Evolutionary conservation across 2,797 vertebrate genomes (phyloP).

Genomic region (Syngnathus rostellatus): DNA sequence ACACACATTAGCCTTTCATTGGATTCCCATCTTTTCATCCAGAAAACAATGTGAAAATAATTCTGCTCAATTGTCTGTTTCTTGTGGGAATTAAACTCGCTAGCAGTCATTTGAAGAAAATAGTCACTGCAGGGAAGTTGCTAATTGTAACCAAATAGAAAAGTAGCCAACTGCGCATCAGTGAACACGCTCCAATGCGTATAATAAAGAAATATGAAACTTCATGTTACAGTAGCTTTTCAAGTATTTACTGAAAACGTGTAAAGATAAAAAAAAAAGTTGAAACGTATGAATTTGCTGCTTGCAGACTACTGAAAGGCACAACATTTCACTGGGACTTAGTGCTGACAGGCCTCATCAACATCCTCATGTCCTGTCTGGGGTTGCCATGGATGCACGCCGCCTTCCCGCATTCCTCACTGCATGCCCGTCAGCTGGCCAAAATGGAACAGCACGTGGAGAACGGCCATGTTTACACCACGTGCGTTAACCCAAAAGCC

Average conservation of each 20-base stretch:
- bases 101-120: neutral
- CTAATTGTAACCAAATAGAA: neutral
- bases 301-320: slow-evolving; percentile 83
- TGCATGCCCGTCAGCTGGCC: slow-evolving; percentile 88
- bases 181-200: too few species aligned
- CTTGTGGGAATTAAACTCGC: neutral
- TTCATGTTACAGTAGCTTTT: too few species aligned
- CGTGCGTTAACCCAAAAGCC: slow-evolving; percentile 67
- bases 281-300: slow-evolving; percentile 11
- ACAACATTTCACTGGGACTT: slow-evolving; percentile 96
- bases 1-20: too few species aligned
- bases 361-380: slow-evolving; percentile 84
- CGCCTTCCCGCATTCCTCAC: slow-evolving; percentile 87
- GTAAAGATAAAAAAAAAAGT: slow-evolving; percentile 5
- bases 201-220: neutral
- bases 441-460: slow-evolving; percentile 87
- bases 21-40: too few species aligned
- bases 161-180: neutral
- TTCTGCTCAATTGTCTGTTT: neutral
- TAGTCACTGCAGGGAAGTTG: neutral
- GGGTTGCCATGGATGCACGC: slow-evolving; percentile 96
- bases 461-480: slow-evolving; percentile 83
- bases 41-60: neutral
- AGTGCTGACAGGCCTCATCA: slow-evolving; percentile 87
- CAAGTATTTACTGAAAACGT: neutral